Evolutionary conservation across 2,888 invertebrate genomes (phyloP).

Genomic region (Abscondita cerata): DNA sequence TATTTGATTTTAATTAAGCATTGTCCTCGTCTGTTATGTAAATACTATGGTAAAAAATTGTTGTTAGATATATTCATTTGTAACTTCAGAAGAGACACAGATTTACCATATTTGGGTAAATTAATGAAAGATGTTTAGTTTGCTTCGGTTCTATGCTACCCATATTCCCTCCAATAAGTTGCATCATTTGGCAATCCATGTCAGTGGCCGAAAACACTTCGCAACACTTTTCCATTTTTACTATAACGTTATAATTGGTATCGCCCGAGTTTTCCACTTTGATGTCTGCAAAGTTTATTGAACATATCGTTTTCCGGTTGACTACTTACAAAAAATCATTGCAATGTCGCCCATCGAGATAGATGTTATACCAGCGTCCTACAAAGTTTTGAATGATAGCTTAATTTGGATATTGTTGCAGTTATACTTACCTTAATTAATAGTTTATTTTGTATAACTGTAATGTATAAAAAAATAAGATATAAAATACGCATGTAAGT

Average conservation of each 20-base stretch:
- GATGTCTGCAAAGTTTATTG: conserved; percentile 38
- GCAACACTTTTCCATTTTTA: conserved; percentile 51
- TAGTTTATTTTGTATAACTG: conserved; percentile 37
- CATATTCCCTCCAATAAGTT: conserved; percentile 55
- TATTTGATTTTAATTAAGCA: conserved; percentile 45
- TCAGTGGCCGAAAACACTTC: conserved; percentile 46
- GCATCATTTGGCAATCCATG: conserved; percentile 50
- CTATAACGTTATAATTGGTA: conserved; percentile 43
- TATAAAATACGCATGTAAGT: conserved; percentile 45
- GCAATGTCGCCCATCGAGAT: conserved; percentile 47
- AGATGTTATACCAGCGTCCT: conserved; percentile 46
- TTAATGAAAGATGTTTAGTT: conserved; percentile 52
- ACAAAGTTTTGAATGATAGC: neutral
- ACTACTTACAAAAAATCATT: conserved; percentile 49
- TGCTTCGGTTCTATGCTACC: conserved; percentile 46
- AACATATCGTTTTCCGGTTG: too few species aligned
- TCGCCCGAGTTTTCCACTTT: conserved; percentile 41
- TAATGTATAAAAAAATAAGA: conserved; percentile 38
- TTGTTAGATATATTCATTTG: neutral
- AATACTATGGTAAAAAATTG: too few species aligned
- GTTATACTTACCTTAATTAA: conserved; percentile 37
- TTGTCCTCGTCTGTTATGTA: conserved; percentile 44
- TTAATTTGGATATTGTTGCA: neutral
- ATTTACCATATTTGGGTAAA: conserved; percentile 56
- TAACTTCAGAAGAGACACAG: neutral